These are phyloP conservation scores for Antedon mediterranea DNA, from an alignment of 53 echinoderm and acorn worm genomes.

Conservation along the genomic window DNA sequence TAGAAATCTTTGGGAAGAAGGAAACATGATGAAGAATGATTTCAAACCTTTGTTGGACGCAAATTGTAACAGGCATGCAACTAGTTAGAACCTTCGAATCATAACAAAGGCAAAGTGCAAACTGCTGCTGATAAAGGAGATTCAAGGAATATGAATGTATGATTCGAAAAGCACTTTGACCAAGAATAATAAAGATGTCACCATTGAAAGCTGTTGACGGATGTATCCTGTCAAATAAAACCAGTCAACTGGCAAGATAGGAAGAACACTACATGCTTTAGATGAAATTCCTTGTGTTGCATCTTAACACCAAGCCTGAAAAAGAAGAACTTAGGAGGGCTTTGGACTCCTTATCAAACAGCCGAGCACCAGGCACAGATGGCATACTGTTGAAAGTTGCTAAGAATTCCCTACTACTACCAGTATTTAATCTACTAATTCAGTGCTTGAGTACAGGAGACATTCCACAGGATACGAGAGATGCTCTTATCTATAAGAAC, in stretches of 20 bases:
- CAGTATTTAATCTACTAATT: too few species aligned
- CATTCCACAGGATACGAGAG: too few species aligned
- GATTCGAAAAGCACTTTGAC: not conserved
- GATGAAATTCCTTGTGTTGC: not conserved
- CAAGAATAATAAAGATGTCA: not conserved
- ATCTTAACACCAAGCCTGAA: not conserved
- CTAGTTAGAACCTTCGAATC: not conserved
- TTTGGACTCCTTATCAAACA: too few species aligned
- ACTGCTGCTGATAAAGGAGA: not conserved
- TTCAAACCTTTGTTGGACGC: not conserved
- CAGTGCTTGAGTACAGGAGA: too few species aligned
- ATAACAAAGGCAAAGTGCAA: too few species aligned
- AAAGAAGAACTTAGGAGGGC: not conserved
- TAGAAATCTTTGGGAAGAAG: not conserved
- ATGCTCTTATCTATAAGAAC: too few species aligned
- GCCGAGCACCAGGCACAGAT: too few species aligned
- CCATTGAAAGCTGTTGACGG: not conserved
- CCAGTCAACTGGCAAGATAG: not conserved
- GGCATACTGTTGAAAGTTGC: too few species aligned
- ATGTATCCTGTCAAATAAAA: not conserved
- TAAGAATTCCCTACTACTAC: too few species aligned
- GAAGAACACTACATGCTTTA: not conserved
- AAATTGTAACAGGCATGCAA: not conserved
- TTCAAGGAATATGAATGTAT: not conserved
- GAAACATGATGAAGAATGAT: not conserved